These are phyloP conservation scores for Stegana nigrithorax DNA, from an alignment of 2,888 invertebrate species.

Conservation along the genomic window DNA sequence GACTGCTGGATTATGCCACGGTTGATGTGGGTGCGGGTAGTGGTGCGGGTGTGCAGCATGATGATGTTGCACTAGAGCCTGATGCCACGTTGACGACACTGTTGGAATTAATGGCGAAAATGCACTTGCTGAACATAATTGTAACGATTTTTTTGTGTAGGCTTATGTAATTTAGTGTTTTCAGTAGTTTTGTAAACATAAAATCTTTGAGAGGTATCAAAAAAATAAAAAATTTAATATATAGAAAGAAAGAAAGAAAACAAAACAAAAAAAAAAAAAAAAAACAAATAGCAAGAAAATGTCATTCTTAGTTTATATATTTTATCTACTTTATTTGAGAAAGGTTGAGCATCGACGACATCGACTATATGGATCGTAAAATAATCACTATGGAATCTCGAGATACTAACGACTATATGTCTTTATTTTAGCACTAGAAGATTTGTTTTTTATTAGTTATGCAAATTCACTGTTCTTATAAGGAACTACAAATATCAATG, in stretches of 20 bases:
- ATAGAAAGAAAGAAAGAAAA: slow-evolving; percentile 23
- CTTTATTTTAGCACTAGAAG: slow-evolving; percentile 8
- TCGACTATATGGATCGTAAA: no score
- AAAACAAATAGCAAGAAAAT: neutral
- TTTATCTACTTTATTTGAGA: no score
- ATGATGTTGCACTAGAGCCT: slow-evolving; percentile 68
- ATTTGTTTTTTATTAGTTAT: neutral
- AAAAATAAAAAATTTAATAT: slow-evolving; percentile 10
- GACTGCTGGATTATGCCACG: slow-evolving; percentile 68
- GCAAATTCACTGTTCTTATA: no score
- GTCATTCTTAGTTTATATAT: no score
- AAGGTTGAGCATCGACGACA: no score
- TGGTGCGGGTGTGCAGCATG: slow-evolving; percentile 65
- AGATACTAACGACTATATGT: neutral
- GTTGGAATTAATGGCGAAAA: slow-evolving; percentile 69
- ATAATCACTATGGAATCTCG: slow-evolving; percentile 32
- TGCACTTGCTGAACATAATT: slow-evolving; percentile 66
- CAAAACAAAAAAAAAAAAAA: slow-evolving; percentile 21
- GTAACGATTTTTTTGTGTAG: slow-evolving; percentile 21
- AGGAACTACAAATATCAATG: no score
- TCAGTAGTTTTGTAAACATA: neutral
- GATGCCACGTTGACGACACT: slow-evolving; percentile 68
- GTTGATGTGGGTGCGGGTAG: slow-evolving; percentile 67
- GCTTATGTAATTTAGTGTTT: slow-evolving; percentile 35
- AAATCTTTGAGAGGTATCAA: no score